Percentiles rank a stretch among this genome's conserved stretches.
These are phyloP conservation scores for Drosophila asahinai DNA, from an alignment of 1,140 invertebrate species.

Conservation along the genomic window DNA sequence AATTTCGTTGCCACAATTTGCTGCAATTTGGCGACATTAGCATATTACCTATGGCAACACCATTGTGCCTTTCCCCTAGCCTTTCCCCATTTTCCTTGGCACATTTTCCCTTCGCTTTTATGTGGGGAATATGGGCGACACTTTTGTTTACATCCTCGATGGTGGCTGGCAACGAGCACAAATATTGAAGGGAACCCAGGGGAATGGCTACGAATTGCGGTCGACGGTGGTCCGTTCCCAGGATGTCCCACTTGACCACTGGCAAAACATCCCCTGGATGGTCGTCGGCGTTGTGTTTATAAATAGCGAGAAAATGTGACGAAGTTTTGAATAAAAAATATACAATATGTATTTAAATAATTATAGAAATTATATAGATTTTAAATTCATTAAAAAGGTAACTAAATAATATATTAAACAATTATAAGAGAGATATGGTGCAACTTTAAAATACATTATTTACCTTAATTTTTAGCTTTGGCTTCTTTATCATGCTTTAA, in stretches of 20 bases:
- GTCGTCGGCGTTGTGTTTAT: not conserved
- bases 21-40: slow-evolving; percentile 52
- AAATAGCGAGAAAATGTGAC: slow-evolving; percentile 3
- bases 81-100: not conserved
- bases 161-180: slow-evolving; percentile 17
- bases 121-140: slow-evolving; percentile 49
- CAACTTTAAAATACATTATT: too few relatives aligned
- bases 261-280: slow-evolving; percentile 3
- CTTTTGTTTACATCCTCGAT: slow-evolving; percentile 53
- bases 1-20: slow-evolving; percentile 30
- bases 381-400: not conserved
- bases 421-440: too few relatives aligned
- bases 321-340: too few relatives aligned
- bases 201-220: slow-evolving; percentile 32
- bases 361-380: too few relatives aligned
- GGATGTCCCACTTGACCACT: slow-evolving; percentile 27
- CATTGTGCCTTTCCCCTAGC: not conserved
- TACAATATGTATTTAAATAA: too few relatives aligned
- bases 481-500: too few relatives aligned
- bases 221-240: slow-evolving; percentile 25
- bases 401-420: too few relatives aligned
- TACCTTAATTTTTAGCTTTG: too few relatives aligned
- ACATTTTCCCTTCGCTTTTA: not conserved
- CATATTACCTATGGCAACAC: slow-evolving; percentile 33
- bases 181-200: slow-evolving; percentile 26